Base-by-base conservation (phyloP, 2,113 vertebrate genomes). In the pig (Sus scrofa) region DNA sequence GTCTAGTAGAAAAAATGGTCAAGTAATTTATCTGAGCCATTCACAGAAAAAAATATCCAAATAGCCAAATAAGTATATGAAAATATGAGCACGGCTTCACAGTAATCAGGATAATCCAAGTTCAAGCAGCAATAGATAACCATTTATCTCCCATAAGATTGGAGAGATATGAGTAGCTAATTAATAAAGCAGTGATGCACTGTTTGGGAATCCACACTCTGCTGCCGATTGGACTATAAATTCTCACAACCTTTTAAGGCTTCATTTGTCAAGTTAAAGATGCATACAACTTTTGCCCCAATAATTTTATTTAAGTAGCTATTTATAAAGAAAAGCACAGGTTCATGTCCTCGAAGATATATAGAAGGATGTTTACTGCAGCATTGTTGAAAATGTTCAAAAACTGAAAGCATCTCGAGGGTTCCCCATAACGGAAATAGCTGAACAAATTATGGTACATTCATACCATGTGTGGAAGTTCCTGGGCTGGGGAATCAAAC, bases 251-350 rank as follows among this genome's bases (percentile, higher is more conserved):
- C 3, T 63, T 74, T 75, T 63, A 65, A 88, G 67, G 30, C 8
- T 86, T 34, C 32, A 71, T 60, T 83, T 90, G 44, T 93, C 58
- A 90, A 34, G 37, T 89, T 60, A 95, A 79, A 93, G n/a, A 79
- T 18, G 13, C n/a, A 79, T 7, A 4, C 68, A 79, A 68, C 4
- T 67, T 37, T 67, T 88, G 71, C 32, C 77, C 24, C 1, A 37
- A 34, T 14, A 71, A 60, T 91, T 93, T 96, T 60, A 85, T 91
- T 95, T 95, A 89, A 87, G 8, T 62, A 44, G 13, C 4, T 30
- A 70, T 52, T 89, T 86, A 32, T 91, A 1, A 32, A 82, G 39
- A 39, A 71, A 85, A 89, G 58, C 24, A 91, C 9, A 37, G 34
- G 20, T 9, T 82, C 34, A 81, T 58, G 83, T 95, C 65, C 73